phyloP scores from a whole-genome alignment of 1,140 invertebrate genomes.

The Metopolophium dirhodum region DNA sequence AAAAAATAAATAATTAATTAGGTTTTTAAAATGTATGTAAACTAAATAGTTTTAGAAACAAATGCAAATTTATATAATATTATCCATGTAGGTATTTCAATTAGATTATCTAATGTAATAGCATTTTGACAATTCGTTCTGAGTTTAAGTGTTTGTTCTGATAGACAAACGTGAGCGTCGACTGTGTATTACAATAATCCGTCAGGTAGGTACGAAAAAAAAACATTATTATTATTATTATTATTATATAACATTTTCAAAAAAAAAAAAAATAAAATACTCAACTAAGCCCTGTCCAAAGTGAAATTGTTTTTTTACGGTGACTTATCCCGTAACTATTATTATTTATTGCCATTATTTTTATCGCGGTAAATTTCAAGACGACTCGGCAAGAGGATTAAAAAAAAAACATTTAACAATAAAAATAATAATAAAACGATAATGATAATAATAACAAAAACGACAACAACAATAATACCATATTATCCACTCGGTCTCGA shows the following conservation, averaged over 20 bases:
- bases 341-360: conserved; percentile 19
- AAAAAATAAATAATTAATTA: neutral
- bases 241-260: neutral
- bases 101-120: neutral
- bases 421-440: neutral
- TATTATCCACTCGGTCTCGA: neutral
- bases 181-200: neutral
- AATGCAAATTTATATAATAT: neutral
- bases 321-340: conserved; percentile 27
- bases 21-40: too few relatives aligned
- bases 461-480: neutral
- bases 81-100: too few relatives aligned
- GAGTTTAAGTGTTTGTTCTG: neutral
- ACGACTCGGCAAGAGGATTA: neutral
- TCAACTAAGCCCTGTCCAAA: neutral
- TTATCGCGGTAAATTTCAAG: conserved; percentile 9
- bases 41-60: too few relatives aligned
- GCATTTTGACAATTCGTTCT: neutral
- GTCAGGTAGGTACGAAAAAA: neutral
- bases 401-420: neutral
- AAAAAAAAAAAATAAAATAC: neutral
- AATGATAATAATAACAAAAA: neutral
- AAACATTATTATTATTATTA: neutral
- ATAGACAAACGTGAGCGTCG: neutral
- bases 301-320: conserved; percentile 44